These are phyloP conservation scores for Cyprinodon variegatus DNA, from an alignment of 2,113 vertebrate genomes.

Conservation along the genomic window DNA sequence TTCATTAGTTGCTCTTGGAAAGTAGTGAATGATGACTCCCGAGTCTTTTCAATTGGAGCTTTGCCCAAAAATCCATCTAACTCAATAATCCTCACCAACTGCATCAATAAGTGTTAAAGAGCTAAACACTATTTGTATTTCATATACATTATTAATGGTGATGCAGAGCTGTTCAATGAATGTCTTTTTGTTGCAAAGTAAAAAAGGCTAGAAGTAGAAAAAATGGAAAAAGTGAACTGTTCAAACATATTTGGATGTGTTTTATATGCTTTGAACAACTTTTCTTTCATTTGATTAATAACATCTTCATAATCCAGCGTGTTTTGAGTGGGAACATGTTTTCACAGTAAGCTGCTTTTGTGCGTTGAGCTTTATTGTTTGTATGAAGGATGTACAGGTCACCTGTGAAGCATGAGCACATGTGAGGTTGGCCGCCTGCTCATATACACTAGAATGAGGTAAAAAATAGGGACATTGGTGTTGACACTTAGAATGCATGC, in stretches of 20 bases:
- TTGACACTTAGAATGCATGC: constrained; percentile 4
- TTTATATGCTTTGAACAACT: not conserved
- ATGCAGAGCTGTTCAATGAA: not conserved
- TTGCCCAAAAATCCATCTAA: not conserved
- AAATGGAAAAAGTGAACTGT: not conserved
- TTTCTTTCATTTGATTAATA: not conserved
- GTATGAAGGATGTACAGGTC: not conserved
- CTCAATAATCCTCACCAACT: not conserved
- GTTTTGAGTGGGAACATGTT: constrained; percentile 15
- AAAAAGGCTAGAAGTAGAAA: not conserved
- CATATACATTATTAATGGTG: not conserved
- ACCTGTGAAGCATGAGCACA: constrained; percentile 6
- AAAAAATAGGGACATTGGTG: constrained; percentile 11
- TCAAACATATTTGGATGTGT: not conserved
- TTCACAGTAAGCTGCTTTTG: constrained; percentile 14
- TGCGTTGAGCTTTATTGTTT: constrained; percentile 11
- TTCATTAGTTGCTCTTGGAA: not conserved
- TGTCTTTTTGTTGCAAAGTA: not conserved
- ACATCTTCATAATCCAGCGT: constrained; percentile 11
- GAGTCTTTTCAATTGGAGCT: not conserved
- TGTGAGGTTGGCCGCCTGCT: not conserved
- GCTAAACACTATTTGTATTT: not conserved
- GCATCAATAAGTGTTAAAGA: not conserved
- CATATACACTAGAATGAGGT: constrained; percentile 15
- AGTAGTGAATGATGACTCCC: not conserved